phyloP scores from a whole-genome alignment of 2,888 invertebrate genomes.

The Penaeus monodon region DNA sequence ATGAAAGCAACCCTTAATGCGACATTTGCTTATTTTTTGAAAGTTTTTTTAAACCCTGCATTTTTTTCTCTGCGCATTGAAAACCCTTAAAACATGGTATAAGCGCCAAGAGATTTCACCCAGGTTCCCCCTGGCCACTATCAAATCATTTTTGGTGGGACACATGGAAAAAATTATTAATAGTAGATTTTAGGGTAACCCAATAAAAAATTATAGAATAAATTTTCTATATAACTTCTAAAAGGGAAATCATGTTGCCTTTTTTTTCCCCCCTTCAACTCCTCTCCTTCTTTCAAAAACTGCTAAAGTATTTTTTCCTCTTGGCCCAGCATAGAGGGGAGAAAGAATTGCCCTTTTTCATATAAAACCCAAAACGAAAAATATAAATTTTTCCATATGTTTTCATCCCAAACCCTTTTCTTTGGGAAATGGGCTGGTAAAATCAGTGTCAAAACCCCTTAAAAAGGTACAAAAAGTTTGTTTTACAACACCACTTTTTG shows the following conservation, averaged over 20 bases:
- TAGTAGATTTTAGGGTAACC: background rate
- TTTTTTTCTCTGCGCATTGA: too few relatives aligned
- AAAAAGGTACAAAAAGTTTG: conserved; percentile 25
- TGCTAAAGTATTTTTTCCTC: too few relatives aligned
- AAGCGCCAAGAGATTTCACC: background rate
- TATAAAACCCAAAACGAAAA: background rate
- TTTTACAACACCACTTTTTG: conserved; percentile 32
- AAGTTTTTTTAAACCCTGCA: too few relatives aligned
- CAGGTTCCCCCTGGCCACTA: background rate
- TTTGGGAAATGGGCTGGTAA: conserved; percentile 12
- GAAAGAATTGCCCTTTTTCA: background rate
- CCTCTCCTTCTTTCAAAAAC: background rate
- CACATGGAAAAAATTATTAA: background rate
- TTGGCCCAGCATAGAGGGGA: too few relatives aligned
- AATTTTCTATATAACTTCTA: background rate
- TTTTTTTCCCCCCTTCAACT: background rate
- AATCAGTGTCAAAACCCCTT: background rate
- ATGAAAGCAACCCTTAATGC: background rate
- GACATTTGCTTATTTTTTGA: background rate
- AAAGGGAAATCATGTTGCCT: background rate
- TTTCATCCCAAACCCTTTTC: conserved; percentile 12
- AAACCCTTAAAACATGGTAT: conserved; percentile 17
- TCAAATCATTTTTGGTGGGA: background rate
- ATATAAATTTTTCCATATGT: background rate
- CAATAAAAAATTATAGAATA: background rate